These are phyloP conservation scores for Mellivora capensis DNA, from an alignment of 2,113 vertebrate species.

Conservation along the genomic window DNA sequence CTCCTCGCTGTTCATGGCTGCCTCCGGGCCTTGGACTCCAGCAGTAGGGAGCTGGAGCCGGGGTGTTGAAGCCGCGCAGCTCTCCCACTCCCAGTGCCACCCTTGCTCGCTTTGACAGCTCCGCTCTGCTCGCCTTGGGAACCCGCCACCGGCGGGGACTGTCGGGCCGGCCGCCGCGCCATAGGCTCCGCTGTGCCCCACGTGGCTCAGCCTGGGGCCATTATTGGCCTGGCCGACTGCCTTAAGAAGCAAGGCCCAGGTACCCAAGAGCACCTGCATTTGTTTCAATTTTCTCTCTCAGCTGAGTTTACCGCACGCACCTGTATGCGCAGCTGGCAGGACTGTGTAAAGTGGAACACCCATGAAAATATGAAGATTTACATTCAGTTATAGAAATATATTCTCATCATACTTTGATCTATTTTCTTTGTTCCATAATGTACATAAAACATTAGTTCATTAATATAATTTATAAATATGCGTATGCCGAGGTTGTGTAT, in stretches of 20 bases:
- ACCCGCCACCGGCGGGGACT: slow-evolving; percentile 28
- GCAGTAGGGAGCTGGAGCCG: slow-evolving; percentile 38
- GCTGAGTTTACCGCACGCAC: background rate
- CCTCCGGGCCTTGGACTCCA: background rate
- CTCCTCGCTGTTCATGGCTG: slow-evolving; percentile 94
- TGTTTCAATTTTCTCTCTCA: background rate
- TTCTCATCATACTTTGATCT: background rate
- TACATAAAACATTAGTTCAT: background rate
- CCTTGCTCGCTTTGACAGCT: slow-evolving; percentile 82
- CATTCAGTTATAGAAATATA: background rate
- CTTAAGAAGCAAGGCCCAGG: slow-evolving; percentile 57
- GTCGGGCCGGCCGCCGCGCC: slow-evolving; percentile 51
- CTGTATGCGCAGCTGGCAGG: background rate
- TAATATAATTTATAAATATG: background rate
- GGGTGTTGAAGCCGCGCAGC: slow-evolving; percentile 36
- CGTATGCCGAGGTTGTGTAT: background rate
- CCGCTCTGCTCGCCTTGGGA: slow-evolving; percentile 30
- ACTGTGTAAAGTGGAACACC: background rate
- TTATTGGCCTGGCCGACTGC: slow-evolving; percentile 72
- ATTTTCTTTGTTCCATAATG: background rate
- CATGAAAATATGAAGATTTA: background rate
- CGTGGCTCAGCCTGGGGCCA: slow-evolving; percentile 76
- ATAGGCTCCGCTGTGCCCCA: slow-evolving; percentile 80
- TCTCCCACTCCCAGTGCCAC: slow-evolving; percentile 33
- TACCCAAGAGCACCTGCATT: background rate